phyloP scores from a whole-genome alignment of 2,888 invertebrate genomes.

The Platynereis dumerilii region DNA sequence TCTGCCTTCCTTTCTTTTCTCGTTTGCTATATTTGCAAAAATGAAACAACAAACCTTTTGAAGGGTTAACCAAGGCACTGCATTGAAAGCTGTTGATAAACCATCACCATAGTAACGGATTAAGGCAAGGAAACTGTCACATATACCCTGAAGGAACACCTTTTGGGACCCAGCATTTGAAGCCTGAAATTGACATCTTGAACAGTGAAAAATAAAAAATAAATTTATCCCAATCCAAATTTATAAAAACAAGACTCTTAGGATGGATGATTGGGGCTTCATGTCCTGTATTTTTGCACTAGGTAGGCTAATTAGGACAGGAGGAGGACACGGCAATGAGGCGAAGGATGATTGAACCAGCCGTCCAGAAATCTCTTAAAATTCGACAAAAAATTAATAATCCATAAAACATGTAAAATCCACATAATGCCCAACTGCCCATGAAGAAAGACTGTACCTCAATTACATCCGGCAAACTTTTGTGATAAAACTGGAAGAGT shows the following conservation, averaged over 20 bases:
- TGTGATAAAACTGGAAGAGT: conserved; percentile 83
- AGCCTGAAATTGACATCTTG: not conserved
- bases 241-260: too few relatives aligned
- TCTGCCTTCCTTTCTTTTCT: too few relatives aligned
- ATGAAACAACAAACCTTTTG: conserved; percentile 6
- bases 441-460: too few relatives aligned
- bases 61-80: conserved; percentile 79
- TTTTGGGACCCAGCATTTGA: not conserved
- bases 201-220: not conserved
- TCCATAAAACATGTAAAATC: not conserved
- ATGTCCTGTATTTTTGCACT: too few relatives aligned
- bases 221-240: not conserved
- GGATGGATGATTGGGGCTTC: too few relatives aligned
- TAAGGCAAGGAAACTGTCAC: conserved; percentile 88
- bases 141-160: conserved; percentile 66
- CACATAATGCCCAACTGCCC: not conserved
- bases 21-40: too few relatives aligned
- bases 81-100: conserved; percentile 70
- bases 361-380: too few relatives aligned
- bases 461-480: conserved; percentile 78
- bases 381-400: too few relatives aligned
- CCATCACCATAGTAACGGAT: conserved; percentile 83
- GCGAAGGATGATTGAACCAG: too few relatives aligned
- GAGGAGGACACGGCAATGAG: too few relatives aligned
- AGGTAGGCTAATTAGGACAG: too few relatives aligned